A percentile compares a stretch with the other conserved stretches of the same genome.
Conservation (phyloP, 2,888 invertebrate genomes). For the Drosophila longiperda region DNA sequence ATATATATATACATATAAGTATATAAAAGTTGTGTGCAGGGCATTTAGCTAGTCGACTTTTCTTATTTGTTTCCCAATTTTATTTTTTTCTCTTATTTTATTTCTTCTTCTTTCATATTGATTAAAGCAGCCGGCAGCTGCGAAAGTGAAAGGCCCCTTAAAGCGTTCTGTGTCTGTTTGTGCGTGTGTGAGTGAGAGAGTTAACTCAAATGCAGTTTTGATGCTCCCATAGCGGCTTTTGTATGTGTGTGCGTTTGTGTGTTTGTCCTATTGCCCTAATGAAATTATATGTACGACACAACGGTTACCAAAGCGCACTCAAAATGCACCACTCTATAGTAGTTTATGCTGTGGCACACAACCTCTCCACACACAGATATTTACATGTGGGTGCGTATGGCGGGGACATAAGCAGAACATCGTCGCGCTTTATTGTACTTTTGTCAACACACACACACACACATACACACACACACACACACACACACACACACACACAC, state of each 20-base stretch:
- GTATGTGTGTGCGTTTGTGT: constrained; percentile 40
- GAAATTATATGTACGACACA: constrained; percentile 66
- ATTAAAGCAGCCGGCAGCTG: constrained; percentile 34
- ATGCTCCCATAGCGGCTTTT: constrained; percentile 34
- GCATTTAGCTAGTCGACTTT: background rate
- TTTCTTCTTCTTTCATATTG: constrained; percentile 21
- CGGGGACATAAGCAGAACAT: constrained; percentile 27
- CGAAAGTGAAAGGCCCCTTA: constrained; percentile 58
- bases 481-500: constrained; percentile 32
- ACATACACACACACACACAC: constrained; percentile 7
- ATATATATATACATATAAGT: background rate
- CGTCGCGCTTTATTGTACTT: constrained; percentile 54
- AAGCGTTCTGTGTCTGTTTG: constrained; percentile 11
- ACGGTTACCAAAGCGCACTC: constrained; percentile 54
- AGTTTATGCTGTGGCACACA: constrained; percentile 52
- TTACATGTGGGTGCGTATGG: background rate
- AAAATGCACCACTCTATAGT: constrained; percentile 44
- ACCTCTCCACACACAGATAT: constrained; percentile 30
- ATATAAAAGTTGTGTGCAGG: background rate
- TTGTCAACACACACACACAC: constrained; percentile 40
- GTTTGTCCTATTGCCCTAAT: constrained; percentile 79
- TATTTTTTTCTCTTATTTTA: background rate
- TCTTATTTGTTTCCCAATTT: constrained; percentile 3
- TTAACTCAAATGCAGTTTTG: constrained; percentile 36
- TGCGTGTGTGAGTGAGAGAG: background rate